Conservation (phyloP, 2,797 vertebrate genomes). For the Tauraco hartlaubi region DNA sequence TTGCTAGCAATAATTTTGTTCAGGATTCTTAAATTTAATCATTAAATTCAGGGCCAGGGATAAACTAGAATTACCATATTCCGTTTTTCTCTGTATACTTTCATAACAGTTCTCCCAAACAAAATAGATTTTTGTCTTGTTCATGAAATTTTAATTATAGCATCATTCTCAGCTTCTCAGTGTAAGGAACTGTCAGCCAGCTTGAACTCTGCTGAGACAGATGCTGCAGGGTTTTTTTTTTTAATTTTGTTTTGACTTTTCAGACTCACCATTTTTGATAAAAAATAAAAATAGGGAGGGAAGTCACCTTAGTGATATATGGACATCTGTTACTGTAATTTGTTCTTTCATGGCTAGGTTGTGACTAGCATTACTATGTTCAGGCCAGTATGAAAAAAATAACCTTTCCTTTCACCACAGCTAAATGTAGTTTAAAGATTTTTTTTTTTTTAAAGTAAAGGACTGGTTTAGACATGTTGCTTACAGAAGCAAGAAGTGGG, state of each 20-base stretch:
- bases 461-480: not conserved
- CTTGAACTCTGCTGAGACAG: conserved; percentile 69
- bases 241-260: conserved; percentile 56
- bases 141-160: conserved; percentile 71
- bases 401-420: not conserved
- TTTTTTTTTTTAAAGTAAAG: not conserved
- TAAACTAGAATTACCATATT: conserved; percentile 36
- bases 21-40: conserved; percentile 24
- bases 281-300: conserved; percentile 49
- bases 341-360: conserved; percentile 56
- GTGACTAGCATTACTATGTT: conserved; percentile 56
- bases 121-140: conserved; percentile 58
- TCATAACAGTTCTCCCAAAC: conserved; percentile 27
- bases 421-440: not conserved
- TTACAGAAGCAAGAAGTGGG: not conserved
- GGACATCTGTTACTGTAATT: conserved; percentile 68
- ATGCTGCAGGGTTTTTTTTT: conserved; percentile 38
- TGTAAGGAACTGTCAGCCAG: conserved; percentile 64
- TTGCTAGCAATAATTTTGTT: conserved; percentile 45
- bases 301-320: conserved; percentile 69
- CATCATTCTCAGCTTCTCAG: conserved; percentile 59
- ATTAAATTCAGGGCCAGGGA: not conserved
- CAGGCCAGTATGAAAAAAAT: not conserved
- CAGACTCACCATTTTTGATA: conserved; percentile 47
- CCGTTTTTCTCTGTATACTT: conserved; percentile 28